Evolutionary conservation across 2,888 invertebrate species (phyloP), one percentile per base, ranked within the genome.

Genomic region (Acrobasis consociella): DNA sequence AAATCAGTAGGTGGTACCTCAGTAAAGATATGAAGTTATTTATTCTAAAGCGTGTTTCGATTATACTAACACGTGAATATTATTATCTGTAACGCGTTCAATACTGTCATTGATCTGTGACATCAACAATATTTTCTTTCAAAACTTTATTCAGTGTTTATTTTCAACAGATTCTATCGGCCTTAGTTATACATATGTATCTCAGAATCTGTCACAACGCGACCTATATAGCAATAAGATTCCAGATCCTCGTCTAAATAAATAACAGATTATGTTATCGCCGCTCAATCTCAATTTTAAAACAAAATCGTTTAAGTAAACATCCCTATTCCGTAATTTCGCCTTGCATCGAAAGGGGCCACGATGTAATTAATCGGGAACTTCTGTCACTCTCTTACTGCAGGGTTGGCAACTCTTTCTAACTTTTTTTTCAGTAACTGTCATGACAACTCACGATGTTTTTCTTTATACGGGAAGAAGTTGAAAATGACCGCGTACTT

Each of bases 351-450:
- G 75, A 71, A 85, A 85, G 83, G 86, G 86, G 82, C 78, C 84
- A 84, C 82, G 83, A 81, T 80, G 81, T 86, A 89, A 89, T 90
- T 89, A 88, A 89, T 87, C 81, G 85, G 73, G 73, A 84, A 86
- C 85, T 87, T 89, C 84, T 89, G 87, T 89, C 88, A 84, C 80
- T 74, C 69, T 60, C 65, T 65, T 66, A 61, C 63, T 62, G 64
- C 71, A 64, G 55, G 52, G 53, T 10, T 51, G 60, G 17, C 51
- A 60, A 39, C 38, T 42, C 11, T 16, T n/a, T 22, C 9, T n/a
- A n/a, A n/a, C n/a, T n/a, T n/a, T n/a, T n/a, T n/a, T n/a, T n/a
- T n/a, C n/a, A n/a, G n/a, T 31, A 7, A 31, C 31, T 31, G 7
- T 31, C 31, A 31, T 22, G 3, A 22, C 22, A 22, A 22, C 22